A percentile compares a stretch with the other conserved stretches of the same genome.
phyloP scores from a whole-genome alignment of 2,888 invertebrate species.

The Monochamus alternatus region DNA sequence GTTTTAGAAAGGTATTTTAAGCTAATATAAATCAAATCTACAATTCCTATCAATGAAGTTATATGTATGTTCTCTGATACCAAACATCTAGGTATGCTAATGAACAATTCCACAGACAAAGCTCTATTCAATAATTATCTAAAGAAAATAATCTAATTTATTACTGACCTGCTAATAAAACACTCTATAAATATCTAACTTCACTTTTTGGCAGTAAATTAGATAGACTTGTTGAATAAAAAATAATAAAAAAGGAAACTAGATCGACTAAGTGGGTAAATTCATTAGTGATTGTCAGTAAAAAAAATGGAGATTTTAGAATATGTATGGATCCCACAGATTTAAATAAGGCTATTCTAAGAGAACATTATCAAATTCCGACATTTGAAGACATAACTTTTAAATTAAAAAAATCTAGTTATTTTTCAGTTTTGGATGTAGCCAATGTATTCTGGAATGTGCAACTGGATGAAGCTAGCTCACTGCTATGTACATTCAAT shows the following conservation, averaged over 20 bases:
- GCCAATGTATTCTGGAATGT: slow-evolving; percentile 29
- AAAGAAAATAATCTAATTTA: no score
- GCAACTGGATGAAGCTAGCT: slow-evolving; percentile 2
- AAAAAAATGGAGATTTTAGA: slow-evolving; percentile 29
- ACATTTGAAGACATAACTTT: slow-evolving; percentile 4
- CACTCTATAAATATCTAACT: no score
- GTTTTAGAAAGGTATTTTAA: no score
- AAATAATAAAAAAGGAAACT: slow-evolving; percentile 17
- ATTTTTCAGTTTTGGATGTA: slow-evolving; percentile 22
- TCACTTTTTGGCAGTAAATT: slow-evolving; percentile 17
- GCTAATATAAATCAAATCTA: no score
- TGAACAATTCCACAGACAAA: no score
- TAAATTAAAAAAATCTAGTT: not conserved
- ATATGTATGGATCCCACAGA: slow-evolving; percentile 19
- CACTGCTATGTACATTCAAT: not conserved
- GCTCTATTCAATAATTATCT: no score
- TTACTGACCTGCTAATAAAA: no score
- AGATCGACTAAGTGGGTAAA: slow-evolving; percentile 26
- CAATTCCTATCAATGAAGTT: no score
- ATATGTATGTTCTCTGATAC: no score
- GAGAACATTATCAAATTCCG: slow-evolving; percentile 19
- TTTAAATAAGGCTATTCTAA: slow-evolving; percentile 7
- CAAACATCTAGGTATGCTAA: no score
- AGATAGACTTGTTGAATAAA: not conserved
- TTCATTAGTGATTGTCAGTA: slow-evolving; percentile 31